Evolutionary conservation across 2,888 invertebrate genomes (phyloP), one percentile per base, ranked within the genome.

Genomic region (Meteorus cinctellus): DNA sequence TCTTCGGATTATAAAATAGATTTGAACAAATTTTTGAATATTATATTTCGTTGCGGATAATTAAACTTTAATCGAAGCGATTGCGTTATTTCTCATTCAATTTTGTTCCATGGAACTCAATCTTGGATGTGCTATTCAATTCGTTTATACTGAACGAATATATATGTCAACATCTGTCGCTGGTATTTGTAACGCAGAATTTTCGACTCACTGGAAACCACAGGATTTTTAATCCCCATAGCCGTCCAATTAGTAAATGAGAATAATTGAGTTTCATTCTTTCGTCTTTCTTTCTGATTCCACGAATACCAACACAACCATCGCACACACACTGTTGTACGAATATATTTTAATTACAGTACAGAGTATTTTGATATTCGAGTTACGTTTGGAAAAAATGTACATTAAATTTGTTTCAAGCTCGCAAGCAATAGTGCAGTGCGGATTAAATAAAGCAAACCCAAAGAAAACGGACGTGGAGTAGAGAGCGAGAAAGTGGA

Each of bases 181-280:
- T 55, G 36, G 12, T 45, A 67, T 48, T 14, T 67, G 4, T 19
- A 48, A 70, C 12, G 41, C 55, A 14, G 36, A 6, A 70, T 34
- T 70, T 36, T 29, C 34, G 60, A 60, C 60, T 60, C 41, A 59
- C 36, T 55, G 31, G 31, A 29, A 27, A 34, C 31, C 45, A 41
- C 31, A 60, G 19, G 60, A 78, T 73, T 66, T 29, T 62, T 24
- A 60, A 77, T 67, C 65, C 41, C 16, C 36, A 69, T 73, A 48
- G 73, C 69, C 59, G 31, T 45, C 69, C 71, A 75, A 75, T 77
- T 77, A 75, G 75, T 27, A 45, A 59, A 16, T 41, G 41, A 59
- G 72, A 72, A 69, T 74, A 72, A 75, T 24, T 24, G 68, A 71
- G 48, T 72, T 72, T 45, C 45, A 16, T 0, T 62, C 36, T 24